Evolutionary conservation across 2,113 vertebrate genomes (phyloP), one percentile per base, ranked within the genome.

Genomic region (Nicator chloris): DNA sequence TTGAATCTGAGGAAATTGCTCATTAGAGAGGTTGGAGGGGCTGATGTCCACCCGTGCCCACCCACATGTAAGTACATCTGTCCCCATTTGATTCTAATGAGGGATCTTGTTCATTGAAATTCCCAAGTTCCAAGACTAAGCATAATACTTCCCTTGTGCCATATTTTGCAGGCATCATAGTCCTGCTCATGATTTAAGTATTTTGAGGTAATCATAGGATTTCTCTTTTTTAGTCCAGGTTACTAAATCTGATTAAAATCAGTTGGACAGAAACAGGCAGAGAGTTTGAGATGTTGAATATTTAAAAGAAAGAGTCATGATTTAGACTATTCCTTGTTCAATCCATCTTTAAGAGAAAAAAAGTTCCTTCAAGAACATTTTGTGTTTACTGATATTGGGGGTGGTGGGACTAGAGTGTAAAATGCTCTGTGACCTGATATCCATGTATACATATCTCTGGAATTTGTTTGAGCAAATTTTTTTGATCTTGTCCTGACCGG

Each of bases 1-100:
- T 96, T 95, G 79, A 95, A 94, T 95, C 68, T 94, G 82, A 82
- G 96, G 96, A 97, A 96, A 94, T 97, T 95, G 86, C 93, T 93
- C 78, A 72, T 95, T 96, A 93, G 75, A 92, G 77, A 63, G 47
- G 65, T 82, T 94, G 64, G 63, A 93, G 80, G 78, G 91, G 54
- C 33, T 82, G 79, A 73, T 84, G 63, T 87, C 81, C 83, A 72
- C 71, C 84, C 30, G 0, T 63, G 93, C 89, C 95, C 95, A 96
- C 92, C 84, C 90, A 91, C 92, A 4, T 65, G 69, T 64, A 27
- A 42, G 71, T 85, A 92, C 63, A 50, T 95, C 51, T 94, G 92
- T 93, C 59, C 60, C 64, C 79, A 78, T 96, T 70, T 92, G 42
- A 93, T 88, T 91, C 71, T 95, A 82, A 70, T 85, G 85, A 94